A percentile compares a stretch with the other conserved stretches of the same genome.
Evolutionary conservation across 2,888 invertebrate species (phyloP).

Genomic region (Erynnis tages): DNA sequence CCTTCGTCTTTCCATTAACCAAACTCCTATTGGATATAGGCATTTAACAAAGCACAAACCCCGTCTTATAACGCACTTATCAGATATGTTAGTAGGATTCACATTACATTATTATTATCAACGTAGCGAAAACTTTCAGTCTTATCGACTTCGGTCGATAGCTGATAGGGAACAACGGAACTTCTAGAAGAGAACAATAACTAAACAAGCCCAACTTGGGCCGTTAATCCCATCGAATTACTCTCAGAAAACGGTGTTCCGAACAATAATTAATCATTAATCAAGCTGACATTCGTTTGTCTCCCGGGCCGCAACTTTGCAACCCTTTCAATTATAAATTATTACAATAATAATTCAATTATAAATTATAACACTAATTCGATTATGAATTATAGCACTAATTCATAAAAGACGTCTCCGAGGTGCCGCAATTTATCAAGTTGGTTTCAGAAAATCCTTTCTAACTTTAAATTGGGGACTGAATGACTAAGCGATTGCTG

Average conservation of each 20-base stretch:
- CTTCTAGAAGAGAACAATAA: slow-evolving; percentile 38
- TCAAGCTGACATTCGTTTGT: slow-evolving; percentile 74
- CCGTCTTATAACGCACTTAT: no score
- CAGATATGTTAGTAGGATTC: no score
- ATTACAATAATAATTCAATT: slow-evolving; percentile 77
- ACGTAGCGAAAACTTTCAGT: no score
- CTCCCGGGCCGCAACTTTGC: slow-evolving; percentile 63
- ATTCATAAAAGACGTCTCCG: slow-evolving; percentile 74
- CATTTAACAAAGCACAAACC: no score
- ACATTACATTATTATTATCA: no score
- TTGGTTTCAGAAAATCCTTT: slow-evolving; percentile 68
- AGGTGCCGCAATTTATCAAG: slow-evolving; percentile 75
- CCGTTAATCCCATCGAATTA: slow-evolving; percentile 45
- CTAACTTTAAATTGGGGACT: slow-evolving; percentile 6
- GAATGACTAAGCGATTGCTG: background rate
- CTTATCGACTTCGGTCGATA: no score
- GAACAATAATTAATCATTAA: slow-evolving; percentile 81
- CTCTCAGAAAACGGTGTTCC: slow-evolving; percentile 41
- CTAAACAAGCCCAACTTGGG: slow-evolving; percentile 38
- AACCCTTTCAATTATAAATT: slow-evolving; percentile 79
- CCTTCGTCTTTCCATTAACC: no score
- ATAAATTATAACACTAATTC: slow-evolving; percentile 75
- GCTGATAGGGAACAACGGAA: slow-evolving; percentile 28
- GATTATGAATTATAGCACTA: slow-evolving; percentile 76
- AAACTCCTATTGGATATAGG: no score